Base-by-base conservation (phyloP, 2,113 vertebrate species). In the Xerus inauris region DNA sequence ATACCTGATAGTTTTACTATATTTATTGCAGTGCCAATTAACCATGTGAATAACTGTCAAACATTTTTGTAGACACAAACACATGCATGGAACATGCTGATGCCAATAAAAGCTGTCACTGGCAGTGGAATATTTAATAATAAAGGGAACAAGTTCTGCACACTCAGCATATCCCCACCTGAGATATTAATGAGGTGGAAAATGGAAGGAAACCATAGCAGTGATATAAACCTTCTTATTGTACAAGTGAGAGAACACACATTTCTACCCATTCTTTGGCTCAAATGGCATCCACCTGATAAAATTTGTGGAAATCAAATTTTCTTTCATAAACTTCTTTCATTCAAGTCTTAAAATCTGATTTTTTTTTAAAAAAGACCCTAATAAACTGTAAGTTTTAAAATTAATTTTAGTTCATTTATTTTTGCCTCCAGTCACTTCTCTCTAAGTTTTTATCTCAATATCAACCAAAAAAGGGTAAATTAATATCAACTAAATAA, bases 171-270 rank as follows among this genome's bases (percentile, higher is more conserved):
- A 96, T 87, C 93, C 57, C 85, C 96, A 97, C 97, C 91, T 94
- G 91, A 98, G 96, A 96, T 94, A 67, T 94, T 98, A 98, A 98
- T 97, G 97, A 98, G 65, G 97, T 97, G 73, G 97, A 98, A 98
- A 98, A 98, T 98, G 98, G 96, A 98, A 98, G 98, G 97, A 91
- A 96, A 98, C 97, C 98, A 97, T 57, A 97, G 71, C 96, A 8
- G 59, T 94, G 42, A 92, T 95, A 95, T 84, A 91, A 98, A 71
- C 47, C 84, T 93, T 90, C 65, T 87, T 89, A 96, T 89, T 92
- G 69, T 42, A 90, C 28, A 97, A 94, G 19, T 89, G 59, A 95
- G 32, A 73, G 94, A 79, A 22, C 76, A 54, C 54, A 95, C 87
- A 77, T 12, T 88, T 67, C 84, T 82, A 62, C 71, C 93, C 42